These are phyloP conservation scores for Homalodisca vitripennis DNA, from an alignment of 1,140 invertebrate species.

Conservation along the genomic window DNA sequence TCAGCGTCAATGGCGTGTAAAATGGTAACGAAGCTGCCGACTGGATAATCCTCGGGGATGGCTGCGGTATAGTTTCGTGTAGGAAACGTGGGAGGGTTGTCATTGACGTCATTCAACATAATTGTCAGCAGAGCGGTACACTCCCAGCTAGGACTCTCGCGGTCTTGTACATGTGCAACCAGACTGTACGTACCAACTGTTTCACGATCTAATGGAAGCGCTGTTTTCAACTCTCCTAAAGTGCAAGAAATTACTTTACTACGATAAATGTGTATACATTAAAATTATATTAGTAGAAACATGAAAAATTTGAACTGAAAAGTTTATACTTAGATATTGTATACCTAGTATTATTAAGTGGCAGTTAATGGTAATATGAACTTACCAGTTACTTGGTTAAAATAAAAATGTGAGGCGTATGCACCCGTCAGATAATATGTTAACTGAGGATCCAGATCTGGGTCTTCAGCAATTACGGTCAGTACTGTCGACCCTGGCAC, in stretches of 20 bases:
- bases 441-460: conserved; percentile 74
- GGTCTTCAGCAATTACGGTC: conserved; percentile 74
- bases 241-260: no score
- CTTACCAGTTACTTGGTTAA: conserved; percentile 68
- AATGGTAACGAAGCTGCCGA: conserved; percentile 79
- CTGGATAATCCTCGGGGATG: conserved; percentile 79
- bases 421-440: conserved; percentile 78
- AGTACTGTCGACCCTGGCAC: conserved; percentile 70
- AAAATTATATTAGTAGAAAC: no score
- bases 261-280: no score
- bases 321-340: no score
- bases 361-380: no score
- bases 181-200: conserved; percentile 63
- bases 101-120: conserved; percentile 76
- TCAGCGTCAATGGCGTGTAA: conserved; percentile 83
- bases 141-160: conserved; percentile 70
- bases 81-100: conserved; percentile 81
- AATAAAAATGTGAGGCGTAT: conserved; percentile 71
- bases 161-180: conserved; percentile 79
- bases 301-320: no score
- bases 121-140: conserved; percentile 78
- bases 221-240: conserved; percentile 69
- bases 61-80: conserved; percentile 75
- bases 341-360: no score
- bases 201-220: conserved; percentile 76